Base-by-base conservation (phyloP, 2,113 vertebrate species). In the Pseudolaguvia tuberculata region DNA sequence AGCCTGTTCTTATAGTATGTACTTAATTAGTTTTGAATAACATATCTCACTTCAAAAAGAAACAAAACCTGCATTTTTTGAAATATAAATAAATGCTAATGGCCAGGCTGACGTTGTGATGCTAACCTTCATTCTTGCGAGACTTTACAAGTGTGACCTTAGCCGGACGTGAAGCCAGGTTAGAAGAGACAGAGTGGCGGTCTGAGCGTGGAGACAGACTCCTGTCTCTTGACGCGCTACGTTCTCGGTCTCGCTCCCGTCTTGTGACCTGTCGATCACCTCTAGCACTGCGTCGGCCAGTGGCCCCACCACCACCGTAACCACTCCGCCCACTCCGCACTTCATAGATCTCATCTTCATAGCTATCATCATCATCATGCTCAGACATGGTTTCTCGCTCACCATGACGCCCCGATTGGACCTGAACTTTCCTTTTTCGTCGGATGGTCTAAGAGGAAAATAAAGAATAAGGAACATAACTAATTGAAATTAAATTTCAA, bases 91-190 rank as follows among this genome's bases (percentile, higher is more conserved):
- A 18, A 29, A 52, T n/a, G 35, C 27, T 21, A 10, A 39, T 11
- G 7, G 31, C 4, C 52, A 69, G 52, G 35, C 85, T 83, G 81
- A 86, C 80, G 78, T 88, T 85, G 82, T 86, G 87, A 88, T 85
- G 82, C 90, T 88, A 86, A 99, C 96, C 97, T 98, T 99, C 96
- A 84, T 95, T 98, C 74, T 98, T 98, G 79, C 95, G 93, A 0
- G 96, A 98, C 74, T 99, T 99, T 83, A 99, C 94, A 47, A 99
- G 83, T 0, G 96, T 99, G 85, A 99, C 95, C 88, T 96, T 99
- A 84, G 96, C 94, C 45, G 97, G 97, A 12, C 93, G 95, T 6
- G 92, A 90, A 4, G 95, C 94, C 69, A 95, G 92, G 87, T 93
- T 95, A 81, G 94, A 94, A 35, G 91, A 61, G 76, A 95, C 89